Conservation (phyloP, 1,140 invertebrate genomes). For the Apis florea region DNA sequence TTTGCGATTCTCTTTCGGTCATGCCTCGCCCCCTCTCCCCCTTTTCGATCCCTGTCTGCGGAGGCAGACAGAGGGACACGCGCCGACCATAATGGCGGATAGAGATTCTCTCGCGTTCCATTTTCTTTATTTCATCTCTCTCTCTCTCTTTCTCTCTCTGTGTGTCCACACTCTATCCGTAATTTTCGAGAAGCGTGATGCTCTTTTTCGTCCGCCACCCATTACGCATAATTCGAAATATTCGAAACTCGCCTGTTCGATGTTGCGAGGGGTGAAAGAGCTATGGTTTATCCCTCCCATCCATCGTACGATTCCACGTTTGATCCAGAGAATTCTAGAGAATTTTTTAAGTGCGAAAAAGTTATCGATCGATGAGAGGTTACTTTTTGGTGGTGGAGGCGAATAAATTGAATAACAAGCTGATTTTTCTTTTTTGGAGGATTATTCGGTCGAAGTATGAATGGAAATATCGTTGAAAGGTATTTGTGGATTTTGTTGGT, state of each 20-base stretch:
- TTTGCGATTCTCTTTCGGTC: slow-evolving; percentile 57
- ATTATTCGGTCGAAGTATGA: neutral
- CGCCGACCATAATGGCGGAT: slow-evolving; percentile 21
- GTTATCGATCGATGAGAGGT: neutral
- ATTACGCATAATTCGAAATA: slow-evolving; percentile 28
- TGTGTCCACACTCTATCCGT: neutral
- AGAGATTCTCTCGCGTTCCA: slow-evolving; percentile 33
- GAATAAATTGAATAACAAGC: neutral
- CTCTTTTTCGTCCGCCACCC: slow-evolving; percentile 5
- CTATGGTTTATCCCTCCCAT: neutral
- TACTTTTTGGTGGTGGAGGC: fast-evolving
- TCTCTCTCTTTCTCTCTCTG: neutral
- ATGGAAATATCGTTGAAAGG: neutral
- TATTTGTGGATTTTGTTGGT: neutral
- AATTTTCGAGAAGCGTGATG: slow-evolving; percentile 6
- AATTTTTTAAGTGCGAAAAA: too few species aligned
- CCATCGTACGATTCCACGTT: neutral
- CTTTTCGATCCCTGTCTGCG: slow-evolving; percentile 6
- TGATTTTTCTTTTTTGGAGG: neutral
- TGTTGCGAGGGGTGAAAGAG: slow-evolving; percentile 24
- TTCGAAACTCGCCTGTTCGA: neutral
- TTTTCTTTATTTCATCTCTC: neutral
- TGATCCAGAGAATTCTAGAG: neutral
- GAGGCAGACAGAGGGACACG: neutral
- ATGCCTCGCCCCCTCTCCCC: neutral